phyloP scores from a whole-genome alignment of 2,888 invertebrate genomes.

The Habroteleia sp. region DNA sequence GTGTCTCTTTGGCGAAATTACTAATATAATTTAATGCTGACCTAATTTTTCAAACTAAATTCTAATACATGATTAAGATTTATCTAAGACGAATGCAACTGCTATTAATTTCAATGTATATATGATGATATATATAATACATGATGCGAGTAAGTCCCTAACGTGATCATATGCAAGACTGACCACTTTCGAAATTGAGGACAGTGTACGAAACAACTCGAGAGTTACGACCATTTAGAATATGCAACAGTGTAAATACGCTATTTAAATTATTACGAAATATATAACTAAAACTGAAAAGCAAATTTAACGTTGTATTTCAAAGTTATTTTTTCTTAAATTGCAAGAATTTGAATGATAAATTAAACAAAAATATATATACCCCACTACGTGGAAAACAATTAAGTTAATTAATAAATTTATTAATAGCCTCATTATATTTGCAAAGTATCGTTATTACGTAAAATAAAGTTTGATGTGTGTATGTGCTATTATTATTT shows the following conservation, averaged over 20 bases:
- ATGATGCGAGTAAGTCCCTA: constrained; percentile 5
- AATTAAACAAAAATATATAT: constrained; percentile 5
- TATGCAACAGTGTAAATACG: constrained; percentile 42
- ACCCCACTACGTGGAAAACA: not conserved
- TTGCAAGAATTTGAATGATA: not conserved
- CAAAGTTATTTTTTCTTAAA: not conserved
- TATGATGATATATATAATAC: constrained; percentile 15
- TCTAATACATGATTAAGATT: not conserved
- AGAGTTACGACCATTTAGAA: constrained; percentile 36
- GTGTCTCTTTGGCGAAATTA: too few species aligned
- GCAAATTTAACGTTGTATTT: constrained; percentile 8
- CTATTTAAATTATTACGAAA: constrained; percentile 27
- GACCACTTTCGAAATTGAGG: constrained; percentile 40
- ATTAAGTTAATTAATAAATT: constrained; percentile 11
- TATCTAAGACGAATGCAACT: constrained; percentile 1
- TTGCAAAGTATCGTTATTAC: constrained; percentile 7
- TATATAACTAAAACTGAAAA: constrained; percentile 6
- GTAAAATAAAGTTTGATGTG: not conserved
- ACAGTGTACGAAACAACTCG: constrained; percentile 33
- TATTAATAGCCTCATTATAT: not conserved
- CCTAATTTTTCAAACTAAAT: not conserved
- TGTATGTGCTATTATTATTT: constrained; percentile 2
- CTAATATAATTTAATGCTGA: too few species aligned
- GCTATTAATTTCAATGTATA: constrained; percentile 23
- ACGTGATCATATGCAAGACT: constrained; percentile 43